Base-by-base conservation (phyloP, 2,888 invertebrate genomes). In the Drosophila siamana region DNA sequence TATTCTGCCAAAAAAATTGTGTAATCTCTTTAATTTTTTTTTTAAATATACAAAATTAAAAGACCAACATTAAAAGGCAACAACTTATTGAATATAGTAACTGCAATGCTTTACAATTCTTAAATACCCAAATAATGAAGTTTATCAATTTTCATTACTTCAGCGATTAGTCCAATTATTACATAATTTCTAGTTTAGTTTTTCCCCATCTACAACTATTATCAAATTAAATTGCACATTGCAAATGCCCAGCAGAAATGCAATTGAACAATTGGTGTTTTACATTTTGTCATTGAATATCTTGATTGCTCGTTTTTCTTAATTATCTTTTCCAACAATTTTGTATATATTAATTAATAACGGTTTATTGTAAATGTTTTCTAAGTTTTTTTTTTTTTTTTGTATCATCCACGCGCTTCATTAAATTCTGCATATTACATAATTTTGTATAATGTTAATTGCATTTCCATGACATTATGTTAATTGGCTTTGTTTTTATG, bases 381-480 rank as follows among this genome's bases (percentile, higher is more conserved):
- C 67, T 54, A 67, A 48, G 9, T 22, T 24, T 51, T 64, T 48
- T 46, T 44, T 56, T 55, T 4, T 64, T 36, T 46, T 51, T 28
- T 46, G 55, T n/a, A 19, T 19, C 19, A 3, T 19, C 19, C 50
- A 38, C 36, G 16, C 41, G 47, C 62, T 33, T 74, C 60, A 81
- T 74, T 79, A 72, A 72, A 67, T 74, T 69, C 47, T 47, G 36
- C 60, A 81, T 65, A 69, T 66, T 72, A 41, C 51, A 59, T 46
- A 43, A 41, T 61, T 56, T 62, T 65, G 43, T 52, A 30, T 40
- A 56, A 61, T 74, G 57, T 80, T 86, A 84, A 88, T 88, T 81
- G 74, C 85, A 70, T 80, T 88, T 86, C 47, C 52, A 80, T 63
- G 66, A 68, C 54, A 67, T 76, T 78, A 56, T 63, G 71, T 66